Percentiles rank a stretch among this genome's conserved stretches.
Evolutionary conservation across 1,140 invertebrate species (phyloP).

Genomic region (Hydropsyche tenuis): DNA sequence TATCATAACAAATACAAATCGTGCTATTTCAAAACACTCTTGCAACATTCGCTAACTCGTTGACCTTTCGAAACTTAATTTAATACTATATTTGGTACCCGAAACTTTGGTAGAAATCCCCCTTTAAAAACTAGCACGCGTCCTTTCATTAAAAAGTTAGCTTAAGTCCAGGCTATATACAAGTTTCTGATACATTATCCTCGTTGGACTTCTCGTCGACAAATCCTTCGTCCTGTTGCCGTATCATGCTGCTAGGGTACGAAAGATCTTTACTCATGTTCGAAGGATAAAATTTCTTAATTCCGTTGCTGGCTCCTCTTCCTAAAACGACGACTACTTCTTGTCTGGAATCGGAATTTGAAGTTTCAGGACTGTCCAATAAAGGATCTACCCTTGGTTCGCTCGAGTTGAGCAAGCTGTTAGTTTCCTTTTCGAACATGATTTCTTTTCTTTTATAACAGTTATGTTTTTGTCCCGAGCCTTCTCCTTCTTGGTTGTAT

Average conservation of each 20-base stretch:
- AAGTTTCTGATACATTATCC: constrained; percentile 25
- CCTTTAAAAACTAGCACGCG: too few relatives aligned
- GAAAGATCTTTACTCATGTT: constrained; percentile 29
- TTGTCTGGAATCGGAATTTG: constrained; percentile 30
- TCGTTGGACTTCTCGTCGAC: constrained; percentile 13
- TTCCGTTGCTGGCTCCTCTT: constrained; percentile 38
- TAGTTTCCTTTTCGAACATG: constrained; percentile 44
- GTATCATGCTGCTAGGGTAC: constrained; percentile 37
- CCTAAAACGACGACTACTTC: constrained; percentile 34
- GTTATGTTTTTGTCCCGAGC: constrained; percentile 6
- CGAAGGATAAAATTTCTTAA: constrained; percentile 42
- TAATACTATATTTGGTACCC: too few relatives aligned
- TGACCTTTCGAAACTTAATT: too few relatives aligned
- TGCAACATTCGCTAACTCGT: too few relatives aligned
- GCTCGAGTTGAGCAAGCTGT: constrained; percentile 36
- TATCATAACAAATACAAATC: too few relatives aligned
- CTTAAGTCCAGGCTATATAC: constrained; percentile 23
- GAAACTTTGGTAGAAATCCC: too few relatives aligned
- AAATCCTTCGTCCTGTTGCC: constrained; percentile 30
- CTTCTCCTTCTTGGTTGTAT: constrained; percentile 29
- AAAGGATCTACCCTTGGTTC: not conserved
- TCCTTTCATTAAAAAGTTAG: too few relatives aligned
- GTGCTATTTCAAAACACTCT: too few relatives aligned
- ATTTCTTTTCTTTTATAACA: constrained; percentile 39
- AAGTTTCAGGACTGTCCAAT: not conserved